Evolutionary conservation across 2,797 vertebrate species (phyloP), one percentile per base, ranked within the genome.

Genomic region (Pipistrellus pipistrellus): DNA sequence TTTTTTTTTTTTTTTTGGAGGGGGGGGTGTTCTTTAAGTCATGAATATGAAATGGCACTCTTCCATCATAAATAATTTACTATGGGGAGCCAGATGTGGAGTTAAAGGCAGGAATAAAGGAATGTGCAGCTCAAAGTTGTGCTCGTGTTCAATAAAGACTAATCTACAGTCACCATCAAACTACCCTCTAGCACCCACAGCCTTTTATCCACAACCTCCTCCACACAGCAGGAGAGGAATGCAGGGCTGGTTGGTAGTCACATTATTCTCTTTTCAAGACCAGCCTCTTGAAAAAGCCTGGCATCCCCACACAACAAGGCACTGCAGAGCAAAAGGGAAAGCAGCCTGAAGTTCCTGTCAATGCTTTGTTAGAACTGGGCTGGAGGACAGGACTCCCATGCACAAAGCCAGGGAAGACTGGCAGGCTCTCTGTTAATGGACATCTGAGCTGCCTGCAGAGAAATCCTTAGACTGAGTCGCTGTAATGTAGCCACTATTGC

Each of bases 51-150:
- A 84, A 84, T 15, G 7, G 2, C 8, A 85, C 11, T 8, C 69
- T 93, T 71, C 18, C 46, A 17, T 46, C 81, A 77, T 25, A 77
- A 77, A 55, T 81, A 32, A 48, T n/a, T 95, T 64, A 82, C 57
- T 73, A 78, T 18, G 30, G 35, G 62, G 18, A 86, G 21, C 10
- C 68, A 68, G 41, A n/a, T 68, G 27, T 30, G 41, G 75, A 53
- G 23, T 72, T 83, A 32, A 84, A 82, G 5, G 21, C 69, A 82
- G 69, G 15, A 62, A 76, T 72, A 23, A 89, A 84, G 87, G 20
- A 71, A n/a, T 8, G 12, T 46, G 9, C 32, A 57, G 46, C 41
- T 80, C 69, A 13, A 57, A 64, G 53, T 68, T 38, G 8, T 46
- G 17, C 66, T 88, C 68, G 1, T 32, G 77, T 72, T 88, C 41